Evolutionary conservation across 1,140 invertebrate genomes (phyloP), one percentile per base, ranked within the genome.

Genomic region (Ceratitis capitata): DNA sequence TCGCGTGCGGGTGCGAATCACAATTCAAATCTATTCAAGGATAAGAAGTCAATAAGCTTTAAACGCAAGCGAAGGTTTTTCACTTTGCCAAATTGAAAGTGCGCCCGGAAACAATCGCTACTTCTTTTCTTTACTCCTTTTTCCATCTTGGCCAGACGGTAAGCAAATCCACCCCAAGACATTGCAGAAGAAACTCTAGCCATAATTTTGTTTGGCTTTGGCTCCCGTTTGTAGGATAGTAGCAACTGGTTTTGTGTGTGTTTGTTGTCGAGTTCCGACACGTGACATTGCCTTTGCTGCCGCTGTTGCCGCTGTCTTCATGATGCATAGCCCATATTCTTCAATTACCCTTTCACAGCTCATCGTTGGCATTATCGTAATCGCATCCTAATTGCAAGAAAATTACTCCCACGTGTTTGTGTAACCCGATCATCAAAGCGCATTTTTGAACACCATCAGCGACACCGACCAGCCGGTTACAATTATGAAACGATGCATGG

Each of bases 371-470:
- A 89, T 90, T 91, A 91, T 89, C 88, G 90, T 91, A 91, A 91
- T 91, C 90, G 90, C 89, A 91, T 91, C 90, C 90, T 91, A 91
- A 91, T 91, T 90, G 90, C 89, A 89, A 89, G 87, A 91, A 91
- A 91, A 91, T 91, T 91, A 91, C 90, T 88, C 89, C 90, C 90
- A 91, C 90, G 90, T 91, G 90, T 86, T 86, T 87, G 84, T 87
- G 90, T 91, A 91, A 91, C 90, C 88, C 87, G 90, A 91, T 91
- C 90, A 87, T 86, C 82, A 83, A 83, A 83, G 82, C 69, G 39
- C 69, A 78, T 78, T 78, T 78, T 78, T 78, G 69, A 78, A 78
- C 69, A 78, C n/a, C 39, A 78, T 78, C 39, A 32, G n/a, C 35
- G 69, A 45, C 61, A 69, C 16, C 69, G 32, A 45, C 69, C 69